A percentile compares a stretch with the other conserved stretches of the same genome.
Evolutionary conservation across 2,113 vertebrate genomes (phyloP).

Genomic region (Hippocampus abdominalis): DNA sequence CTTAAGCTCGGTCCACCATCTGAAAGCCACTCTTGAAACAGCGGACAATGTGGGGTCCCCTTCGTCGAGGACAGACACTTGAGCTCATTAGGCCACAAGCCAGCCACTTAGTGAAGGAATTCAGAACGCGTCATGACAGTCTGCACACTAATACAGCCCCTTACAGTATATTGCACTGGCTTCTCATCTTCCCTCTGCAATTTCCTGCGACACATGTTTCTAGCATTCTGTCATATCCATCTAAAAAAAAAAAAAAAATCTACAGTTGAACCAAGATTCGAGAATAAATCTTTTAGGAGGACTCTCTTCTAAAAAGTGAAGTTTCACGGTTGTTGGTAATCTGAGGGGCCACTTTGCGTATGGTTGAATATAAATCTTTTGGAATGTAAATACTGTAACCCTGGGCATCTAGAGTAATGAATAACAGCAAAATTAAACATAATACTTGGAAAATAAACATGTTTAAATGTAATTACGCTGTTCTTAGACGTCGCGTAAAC

Average conservation of each 20-base stretch:
- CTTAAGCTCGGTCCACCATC: conserved; percentile 54
- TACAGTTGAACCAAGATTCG: no score
- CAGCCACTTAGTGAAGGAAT: conserved; percentile 53
- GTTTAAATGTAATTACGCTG: not conserved
- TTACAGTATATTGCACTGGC: conserved; percentile 35
- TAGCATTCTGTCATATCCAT: conserved; percentile 6
- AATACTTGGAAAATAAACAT: not conserved
- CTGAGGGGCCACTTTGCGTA: no score
- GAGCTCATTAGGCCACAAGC: conserved; percentile 35
- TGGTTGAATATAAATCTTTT: not conserved
- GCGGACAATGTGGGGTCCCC: conserved; percentile 58
- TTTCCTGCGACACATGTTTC: conserved; percentile 24
- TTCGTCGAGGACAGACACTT: conserved; percentile 44
- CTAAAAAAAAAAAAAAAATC: not conserved
- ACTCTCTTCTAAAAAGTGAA: not conserved
- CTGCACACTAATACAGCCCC: conserved; percentile 38
- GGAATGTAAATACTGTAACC: not conserved
- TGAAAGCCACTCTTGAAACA: conserved; percentile 60
- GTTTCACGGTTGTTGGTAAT: not conserved
- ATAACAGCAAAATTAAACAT: not conserved
- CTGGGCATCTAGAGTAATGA: not conserved
- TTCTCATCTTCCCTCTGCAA: conserved; percentile 37
- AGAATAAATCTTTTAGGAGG: no score
- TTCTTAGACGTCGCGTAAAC: not conserved
- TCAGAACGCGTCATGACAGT: conserved; percentile 37